Evolutionary conservation across 2,113 vertebrate species (phyloP).

Genomic region (Nycticryphes semicollaris): DNA sequence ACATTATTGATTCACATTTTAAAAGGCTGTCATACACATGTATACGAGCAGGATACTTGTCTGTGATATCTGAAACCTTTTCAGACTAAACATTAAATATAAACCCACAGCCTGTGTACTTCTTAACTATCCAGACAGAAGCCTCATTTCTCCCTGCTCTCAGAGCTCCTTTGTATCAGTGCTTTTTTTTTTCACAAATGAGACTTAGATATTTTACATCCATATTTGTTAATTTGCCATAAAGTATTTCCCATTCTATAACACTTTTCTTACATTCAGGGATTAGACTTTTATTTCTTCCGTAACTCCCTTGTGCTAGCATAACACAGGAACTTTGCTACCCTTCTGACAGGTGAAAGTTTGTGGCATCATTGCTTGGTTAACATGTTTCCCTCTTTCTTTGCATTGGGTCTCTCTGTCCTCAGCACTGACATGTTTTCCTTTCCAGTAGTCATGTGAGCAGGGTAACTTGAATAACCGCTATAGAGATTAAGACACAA

Average conservation of each 20-base stretch:
- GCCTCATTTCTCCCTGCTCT: neutral
- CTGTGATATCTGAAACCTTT: neutral
- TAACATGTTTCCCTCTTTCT: neutral
- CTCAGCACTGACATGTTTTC: neutral
- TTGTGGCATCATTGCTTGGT: neutral
- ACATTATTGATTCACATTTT: conserved; percentile 1
- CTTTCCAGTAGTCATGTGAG: neutral
- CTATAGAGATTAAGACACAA: neutral
- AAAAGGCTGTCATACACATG: neutral
- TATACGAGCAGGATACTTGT: neutral
- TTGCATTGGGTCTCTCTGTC: neutral
- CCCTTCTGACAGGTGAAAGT: neutral
- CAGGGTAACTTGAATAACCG: neutral
- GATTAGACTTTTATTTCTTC: neutral
- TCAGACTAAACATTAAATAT: neutral
- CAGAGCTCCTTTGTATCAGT: neutral
- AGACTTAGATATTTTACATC: neutral
- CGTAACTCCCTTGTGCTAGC: neutral
- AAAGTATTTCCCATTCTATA: neutral
- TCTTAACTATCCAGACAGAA: neutral
- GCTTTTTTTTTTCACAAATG: neutral
- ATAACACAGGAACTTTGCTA: neutral
- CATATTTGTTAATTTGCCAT: neutral
- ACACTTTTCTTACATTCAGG: neutral
- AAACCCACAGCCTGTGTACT: neutral